Base-by-base conservation (phyloP, 2,797 vertebrate genomes). In the Nyctalus aviator region DNA sequence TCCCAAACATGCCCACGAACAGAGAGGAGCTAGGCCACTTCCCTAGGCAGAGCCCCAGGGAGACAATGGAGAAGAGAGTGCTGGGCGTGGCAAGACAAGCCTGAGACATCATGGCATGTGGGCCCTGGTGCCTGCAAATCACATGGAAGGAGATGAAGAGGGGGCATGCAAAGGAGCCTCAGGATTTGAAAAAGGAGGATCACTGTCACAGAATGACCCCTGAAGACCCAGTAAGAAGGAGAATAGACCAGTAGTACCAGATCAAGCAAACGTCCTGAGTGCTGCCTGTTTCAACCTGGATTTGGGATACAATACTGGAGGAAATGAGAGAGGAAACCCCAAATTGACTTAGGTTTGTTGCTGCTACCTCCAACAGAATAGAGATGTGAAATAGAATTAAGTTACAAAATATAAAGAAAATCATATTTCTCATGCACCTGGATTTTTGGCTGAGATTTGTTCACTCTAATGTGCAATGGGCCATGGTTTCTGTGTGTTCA, bases 361-460 rank as follows among this genome's bases (percentile, higher is more conserved):
- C 90, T 91, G 75, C 50, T 35, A 59, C 21, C 68, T 10, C 18
- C 66, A 96, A 53, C 25, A 72, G 73, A 95, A 79, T 0, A 66
- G 50, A 59, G 53, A 62, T 25, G 25, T 72, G 55, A 91, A 84
- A 64, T 57, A n/a, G 69, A 95, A 76, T 35, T 14, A 14, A 86
- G 62, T 84, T 30, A 91, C 68, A 72, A 44, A 37, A 82, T 62
- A 87, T 32, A 83, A 35, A 91, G 32, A 75, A 82, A 94, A 95
- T 30, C 21, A 2, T 53, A 46, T 62, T 62, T 90, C 69, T 72
- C 57, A 14, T 79, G 46, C 41, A 17, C n/a, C n/a, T 64, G 73
- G 11, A 50, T 90, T 48, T 84, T 48, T 14, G 30, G 53, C 73
- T 53, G 12, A 90, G 76, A 23, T 76, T 5, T 85, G 32, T n/a